Percentiles rank a stretch among this genome's conserved stretches.
phyloP scores from a whole-genome alignment of 1,140 invertebrate genomes.

The Sinella curviseta region DNA sequence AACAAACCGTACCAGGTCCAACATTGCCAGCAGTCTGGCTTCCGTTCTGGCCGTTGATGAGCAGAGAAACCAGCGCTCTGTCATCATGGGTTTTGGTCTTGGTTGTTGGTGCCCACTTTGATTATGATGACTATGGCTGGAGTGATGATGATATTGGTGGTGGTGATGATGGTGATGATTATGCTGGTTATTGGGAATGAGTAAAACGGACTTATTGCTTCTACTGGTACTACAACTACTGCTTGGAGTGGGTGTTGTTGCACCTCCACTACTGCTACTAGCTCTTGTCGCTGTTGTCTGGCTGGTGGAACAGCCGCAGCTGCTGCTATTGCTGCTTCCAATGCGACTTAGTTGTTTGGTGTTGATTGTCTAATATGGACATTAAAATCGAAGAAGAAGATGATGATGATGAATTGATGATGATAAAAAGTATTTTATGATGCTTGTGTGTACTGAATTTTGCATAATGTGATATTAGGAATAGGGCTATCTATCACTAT shows the following conservation, averaged over 20 bases:
- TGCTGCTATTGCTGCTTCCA: constrained; percentile 4
- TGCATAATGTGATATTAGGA: no score
- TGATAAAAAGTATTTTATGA: neutral
- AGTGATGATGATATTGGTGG: no score
- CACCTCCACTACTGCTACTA: neutral
- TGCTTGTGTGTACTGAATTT: no score
- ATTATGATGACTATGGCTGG: neutral
- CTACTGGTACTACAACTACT: neutral
- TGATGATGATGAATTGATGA: neutral
- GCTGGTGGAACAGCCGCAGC: neutral
- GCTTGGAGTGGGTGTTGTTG: neutral
- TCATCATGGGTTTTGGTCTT: constrained; percentile 4
- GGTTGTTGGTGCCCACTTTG: neutral
- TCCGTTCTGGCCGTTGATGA: constrained; percentile 32
- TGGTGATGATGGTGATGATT: no score
- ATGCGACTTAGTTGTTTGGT: constrained; percentile 17
- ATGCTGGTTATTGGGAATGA: neutral
- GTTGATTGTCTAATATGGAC: neutral
- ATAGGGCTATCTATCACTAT: no score
- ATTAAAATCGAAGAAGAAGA: neutral
- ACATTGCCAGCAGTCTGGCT: constrained; percentile 24
- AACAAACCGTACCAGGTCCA: constrained; percentile 30
- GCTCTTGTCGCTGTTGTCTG: neutral
- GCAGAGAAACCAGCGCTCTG: constrained; percentile 19
- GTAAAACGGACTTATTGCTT: neutral